phyloP scores from a whole-genome alignment of 1,140 invertebrate genomes.

The Drosophila littoralis region DNA sequence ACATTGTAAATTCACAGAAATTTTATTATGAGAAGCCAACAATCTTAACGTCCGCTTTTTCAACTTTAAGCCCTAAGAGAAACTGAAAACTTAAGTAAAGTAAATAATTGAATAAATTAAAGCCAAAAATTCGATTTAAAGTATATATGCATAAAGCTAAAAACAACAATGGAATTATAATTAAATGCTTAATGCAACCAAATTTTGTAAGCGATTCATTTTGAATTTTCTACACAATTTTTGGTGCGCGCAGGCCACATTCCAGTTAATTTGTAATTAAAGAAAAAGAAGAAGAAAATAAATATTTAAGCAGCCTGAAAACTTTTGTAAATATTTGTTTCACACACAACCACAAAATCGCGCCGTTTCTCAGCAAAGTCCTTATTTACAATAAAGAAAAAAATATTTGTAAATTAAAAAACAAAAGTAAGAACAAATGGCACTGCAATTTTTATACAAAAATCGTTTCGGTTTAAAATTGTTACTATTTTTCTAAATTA shows the following conservation, averaged over 20 bases:
- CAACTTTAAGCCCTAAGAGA: slow-evolving; percentile 48
- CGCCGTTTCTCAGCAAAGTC: slow-evolving; percentile 29
- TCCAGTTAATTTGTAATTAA: slow-evolving; percentile 44
- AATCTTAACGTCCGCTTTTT: slow-evolving; percentile 78
- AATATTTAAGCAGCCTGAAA: slow-evolving; percentile 4
- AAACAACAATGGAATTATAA: slow-evolving; percentile 33
- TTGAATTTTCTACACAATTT: slow-evolving; percentile 52
- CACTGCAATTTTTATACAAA: slow-evolving; percentile 60
- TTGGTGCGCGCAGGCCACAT: slow-evolving; percentile 59
- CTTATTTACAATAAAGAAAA: slow-evolving; percentile 25
- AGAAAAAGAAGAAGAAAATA: slow-evolving; percentile 6
- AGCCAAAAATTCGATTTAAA: slow-evolving; percentile 26
- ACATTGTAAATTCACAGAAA: slow-evolving; percentile 67
- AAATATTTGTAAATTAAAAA: slow-evolving; percentile 8
- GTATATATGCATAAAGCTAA: slow-evolving; percentile 34
- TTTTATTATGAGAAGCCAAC: slow-evolving; percentile 73
- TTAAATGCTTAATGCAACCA: slow-evolving; percentile 62
- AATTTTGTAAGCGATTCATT: slow-evolving; percentile 67
- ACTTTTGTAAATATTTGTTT: slow-evolving; percentile 74
- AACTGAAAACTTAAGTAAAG: slow-evolving; percentile 15
- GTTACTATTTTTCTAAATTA: slow-evolving; percentile 65
- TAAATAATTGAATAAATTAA: slow-evolving; percentile 31
- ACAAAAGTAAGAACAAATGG: slow-evolving; percentile 52
- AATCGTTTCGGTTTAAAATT: slow-evolving; percentile 57
- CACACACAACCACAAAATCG: slow-evolving; percentile 40